Evolutionary conservation across 2,113 vertebrate species (phyloP), one percentile per base, ranked within the genome.

Genomic region (Papio anubis): DNA sequence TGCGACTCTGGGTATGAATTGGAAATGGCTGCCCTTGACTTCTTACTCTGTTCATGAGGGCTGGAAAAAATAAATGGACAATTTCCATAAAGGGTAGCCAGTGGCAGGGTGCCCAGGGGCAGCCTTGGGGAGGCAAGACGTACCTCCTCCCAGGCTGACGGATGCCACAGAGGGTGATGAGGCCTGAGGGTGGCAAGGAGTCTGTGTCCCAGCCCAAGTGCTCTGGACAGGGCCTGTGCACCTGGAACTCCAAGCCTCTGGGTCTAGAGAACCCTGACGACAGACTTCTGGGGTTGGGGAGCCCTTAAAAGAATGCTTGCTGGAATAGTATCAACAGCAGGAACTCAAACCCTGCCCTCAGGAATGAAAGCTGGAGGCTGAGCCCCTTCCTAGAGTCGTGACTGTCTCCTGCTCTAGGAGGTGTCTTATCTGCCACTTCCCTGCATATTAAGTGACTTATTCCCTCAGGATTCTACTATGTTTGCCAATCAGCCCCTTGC

Each of bases 321-420:
- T 64, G 7, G 73, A 79, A 20, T 2, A 25, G 35, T 9, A 12
- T 17, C 32, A 4, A 59, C 48, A 52, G 43, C 88, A 78, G 48
- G 13, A 73, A 35, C 11, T 10, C 7, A 87, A 75, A 12, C 20
- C 45, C 61, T 9, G 1, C 14, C 30, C 9, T 75, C 3, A 2
- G 50, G 55, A 43, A 3, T 11, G 38, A 66, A 76, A 45, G 2
- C 48, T 8, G 50, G 27, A 23, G 13, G 27, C 38, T 14, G 17
- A 25, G 9, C 2, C 8, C 0, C 1, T 17, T 57, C 30, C 3
- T 1, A 6, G 27, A 30, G 16, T 12, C 2, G 20, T 17, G 1
- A n/a, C 48, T 9, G 18, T 16, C 27, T 48, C 32, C 38, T 38
- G 4, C 25, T 48, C 50, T 8, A 7, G 14, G 55, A 35, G 27